Percentiles rank a stretch among this genome's conserved stretches.
Evolutionary conservation across 2,113 vertebrate genomes (phyloP).

Genomic region (Odocoileus hemionus): DNA sequence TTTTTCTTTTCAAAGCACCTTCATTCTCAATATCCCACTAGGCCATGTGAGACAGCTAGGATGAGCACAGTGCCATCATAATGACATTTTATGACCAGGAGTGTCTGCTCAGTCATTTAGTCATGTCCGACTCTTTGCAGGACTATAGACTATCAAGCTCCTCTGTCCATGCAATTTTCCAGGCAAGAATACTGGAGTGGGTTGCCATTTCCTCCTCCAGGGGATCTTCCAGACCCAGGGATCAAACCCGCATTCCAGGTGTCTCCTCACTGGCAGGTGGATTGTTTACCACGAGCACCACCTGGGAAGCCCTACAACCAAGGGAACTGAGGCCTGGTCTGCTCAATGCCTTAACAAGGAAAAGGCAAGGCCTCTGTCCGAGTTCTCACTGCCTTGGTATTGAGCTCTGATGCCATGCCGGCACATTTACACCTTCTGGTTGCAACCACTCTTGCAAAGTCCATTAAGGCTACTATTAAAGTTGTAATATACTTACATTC

Average conservation of each 20-base stretch:
- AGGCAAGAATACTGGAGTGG: background rate
- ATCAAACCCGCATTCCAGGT: background rate
- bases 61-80: background rate
- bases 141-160: background rate
- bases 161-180: background rate
- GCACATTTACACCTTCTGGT: background rate
- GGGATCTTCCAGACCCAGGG: background rate
- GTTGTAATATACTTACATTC: background rate
- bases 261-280: background rate
- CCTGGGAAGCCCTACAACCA: background rate
- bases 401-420: background rate
- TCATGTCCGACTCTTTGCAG: background rate
- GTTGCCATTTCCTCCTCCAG: background rate
- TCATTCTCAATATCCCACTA: background rate
- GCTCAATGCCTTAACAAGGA: background rate
- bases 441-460: background rate
- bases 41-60: background rate
- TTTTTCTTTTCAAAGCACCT: conserved; percentile 34
- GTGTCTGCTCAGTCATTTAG: background rate
- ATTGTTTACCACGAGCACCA: background rate
- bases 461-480: background rate
- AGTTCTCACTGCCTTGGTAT: background rate
- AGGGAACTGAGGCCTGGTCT: background rate
- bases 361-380: background rate
- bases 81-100: background rate